Conservation (phyloP, 1,140 invertebrate species). For the Hyles euphorbiae region DNA sequence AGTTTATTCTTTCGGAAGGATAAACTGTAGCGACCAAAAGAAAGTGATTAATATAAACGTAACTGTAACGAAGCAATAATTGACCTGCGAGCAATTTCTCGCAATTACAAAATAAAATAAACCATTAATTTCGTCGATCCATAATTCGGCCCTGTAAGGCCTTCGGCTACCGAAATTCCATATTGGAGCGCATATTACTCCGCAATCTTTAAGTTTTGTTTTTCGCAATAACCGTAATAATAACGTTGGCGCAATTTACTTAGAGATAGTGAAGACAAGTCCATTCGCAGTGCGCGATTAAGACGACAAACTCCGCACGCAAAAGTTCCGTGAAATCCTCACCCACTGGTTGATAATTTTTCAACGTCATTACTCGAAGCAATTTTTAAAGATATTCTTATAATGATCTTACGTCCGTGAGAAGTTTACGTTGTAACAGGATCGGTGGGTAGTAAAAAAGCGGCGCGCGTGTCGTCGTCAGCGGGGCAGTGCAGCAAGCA, state of each 20-base stretch:
- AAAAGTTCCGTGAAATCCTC: conserved; percentile 21
- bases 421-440: conserved; percentile 67
- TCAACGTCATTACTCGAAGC: conserved; percentile 52
- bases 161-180: conserved; percentile 56
- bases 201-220: conserved; percentile 19
- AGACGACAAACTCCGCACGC: conserved; percentile 6
- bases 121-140: conserved; percentile 1
- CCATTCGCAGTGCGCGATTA: conserved; percentile 12
- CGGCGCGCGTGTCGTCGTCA: conserved; percentile 60
- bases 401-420: conserved; percentile 57
- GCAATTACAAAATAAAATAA: not conserved
- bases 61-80: conserved; percentile 6
- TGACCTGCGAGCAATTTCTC: not conserved
- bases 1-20: too few species aligned
- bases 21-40: too few species aligned
- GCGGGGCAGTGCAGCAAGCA: conserved; percentile 50
- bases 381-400: conserved; percentile 57
- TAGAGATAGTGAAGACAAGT: conserved; percentile 2
- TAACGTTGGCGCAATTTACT: not conserved
- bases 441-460: conserved; percentile 55
- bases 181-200: conserved; percentile 21
- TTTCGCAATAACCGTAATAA: conserved; percentile 30
- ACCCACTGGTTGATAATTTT: conserved; percentile 36
- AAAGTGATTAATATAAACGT: too few species aligned
- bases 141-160: conserved; percentile 38